Conservation (phyloP, 2,888 invertebrate species). For the Chirona hameri region DNA sequence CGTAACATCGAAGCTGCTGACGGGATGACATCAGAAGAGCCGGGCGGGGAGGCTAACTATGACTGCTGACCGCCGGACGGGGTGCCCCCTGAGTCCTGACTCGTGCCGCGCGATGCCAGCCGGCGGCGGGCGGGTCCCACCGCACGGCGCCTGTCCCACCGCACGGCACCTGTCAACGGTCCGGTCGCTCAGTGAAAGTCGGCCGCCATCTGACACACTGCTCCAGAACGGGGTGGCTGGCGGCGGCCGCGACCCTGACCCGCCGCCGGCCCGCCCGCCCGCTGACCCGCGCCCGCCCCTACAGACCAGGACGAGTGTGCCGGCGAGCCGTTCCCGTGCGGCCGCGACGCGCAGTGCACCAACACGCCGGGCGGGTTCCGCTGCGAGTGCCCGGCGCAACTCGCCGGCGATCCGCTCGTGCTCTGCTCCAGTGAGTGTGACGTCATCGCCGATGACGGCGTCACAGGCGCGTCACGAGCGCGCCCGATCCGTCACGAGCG, state of each 20-base stretch:
- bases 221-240: background rate
- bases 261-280: too few relatives aligned
- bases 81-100: background rate
- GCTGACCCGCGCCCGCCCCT: background rate
- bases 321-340: conserved; percentile 57
- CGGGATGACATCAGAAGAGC: too few relatives aligned
- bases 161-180: background rate
- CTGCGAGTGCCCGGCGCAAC: conserved; percentile 78
- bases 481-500: too few relatives aligned
- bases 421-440: conserved; percentile 61
- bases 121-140: background rate
- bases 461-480: background rate
- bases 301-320: conserved; percentile 39
- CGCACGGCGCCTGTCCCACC: background rate
- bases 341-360: conserved; percentile 68
- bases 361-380: conserved; percentile 76
- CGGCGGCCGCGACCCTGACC: conserved; percentile 5
- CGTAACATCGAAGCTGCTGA: too few relatives aligned
- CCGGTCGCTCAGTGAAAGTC: background rate
- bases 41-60: background rate
- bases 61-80: background rate
- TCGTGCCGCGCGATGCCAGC: background rate
- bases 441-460: background rate
- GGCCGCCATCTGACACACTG: conserved; percentile 5
- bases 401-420: conserved; percentile 75